Percentiles rank a stretch among this genome's conserved stretches.
phyloP scores from a whole-genome alignment of 2,797 vertebrate species.

The Orestias chungarensis region DNA sequence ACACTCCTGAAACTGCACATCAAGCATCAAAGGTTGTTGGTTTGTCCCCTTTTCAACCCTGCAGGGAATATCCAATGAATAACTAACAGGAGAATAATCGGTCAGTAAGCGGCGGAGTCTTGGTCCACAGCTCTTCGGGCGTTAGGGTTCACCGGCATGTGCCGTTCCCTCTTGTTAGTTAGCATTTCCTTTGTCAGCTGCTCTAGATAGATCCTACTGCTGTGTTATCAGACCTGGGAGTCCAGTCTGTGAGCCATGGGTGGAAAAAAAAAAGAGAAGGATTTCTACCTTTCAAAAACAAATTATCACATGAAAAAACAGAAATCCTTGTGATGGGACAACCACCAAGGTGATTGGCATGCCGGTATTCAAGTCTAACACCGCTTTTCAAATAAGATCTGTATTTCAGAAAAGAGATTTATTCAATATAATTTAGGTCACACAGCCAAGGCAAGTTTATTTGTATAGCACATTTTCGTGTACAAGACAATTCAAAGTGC shows the following conservation, averaged over 20 bases:
- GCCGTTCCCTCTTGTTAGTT: constrained; percentile 58
- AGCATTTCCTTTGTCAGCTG: constrained; percentile 61
- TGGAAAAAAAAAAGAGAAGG: background rate
- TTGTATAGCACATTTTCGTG: too few relatives aligned
- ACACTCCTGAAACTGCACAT: constrained; percentile 59
- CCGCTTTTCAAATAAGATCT: constrained; percentile 6
- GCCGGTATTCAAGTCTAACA: background rate
- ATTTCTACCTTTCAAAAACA: background rate
- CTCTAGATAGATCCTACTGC: constrained; percentile 28
- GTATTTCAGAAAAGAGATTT: background rate
- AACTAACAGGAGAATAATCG: constrained; percentile 74
- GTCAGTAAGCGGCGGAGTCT: constrained; percentile 40
- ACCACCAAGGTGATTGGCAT: constrained; percentile 11
- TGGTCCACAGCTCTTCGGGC: constrained; percentile 27
- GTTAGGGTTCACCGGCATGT: constrained; percentile 30
- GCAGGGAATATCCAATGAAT: constrained; percentile 71
- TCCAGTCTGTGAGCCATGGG: constrained; percentile 13
- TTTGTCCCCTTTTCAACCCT: constrained; percentile 54
- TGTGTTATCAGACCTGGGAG: constrained; percentile 41
- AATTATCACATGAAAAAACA: constrained; percentile 6
- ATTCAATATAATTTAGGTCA: background rate
- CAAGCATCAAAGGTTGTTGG: constrained; percentile 43
- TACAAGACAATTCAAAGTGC: too few relatives aligned
- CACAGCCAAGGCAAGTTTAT: too few relatives aligned
- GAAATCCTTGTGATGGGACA: constrained; percentile 11